Evolutionary conservation across 2,113 vertebrate species (phyloP).

Genomic region (Protomyctophum bolini): DNA sequence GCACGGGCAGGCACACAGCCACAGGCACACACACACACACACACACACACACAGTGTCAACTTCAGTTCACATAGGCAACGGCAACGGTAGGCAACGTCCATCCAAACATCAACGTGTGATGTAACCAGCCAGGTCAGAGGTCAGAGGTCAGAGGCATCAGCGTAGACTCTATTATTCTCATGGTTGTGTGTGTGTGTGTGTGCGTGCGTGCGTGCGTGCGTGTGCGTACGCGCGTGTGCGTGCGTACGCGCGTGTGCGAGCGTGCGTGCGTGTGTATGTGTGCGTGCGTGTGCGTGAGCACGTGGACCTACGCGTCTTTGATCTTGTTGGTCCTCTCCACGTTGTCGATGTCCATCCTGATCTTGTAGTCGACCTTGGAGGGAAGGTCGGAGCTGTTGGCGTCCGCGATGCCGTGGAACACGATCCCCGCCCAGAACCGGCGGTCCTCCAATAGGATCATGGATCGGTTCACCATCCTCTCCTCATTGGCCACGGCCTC

Average conservation of each 20-base stretch:
- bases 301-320: slow-evolving; percentile 87
- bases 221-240: background rate
- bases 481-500: slow-evolving; percentile 89
- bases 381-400: slow-evolving; percentile 83
- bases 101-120: too few species aligned
- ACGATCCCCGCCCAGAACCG: slow-evolving; percentile 97
- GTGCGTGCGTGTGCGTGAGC: background rate
- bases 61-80: too few species aligned
- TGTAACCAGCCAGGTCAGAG: too few species aligned
- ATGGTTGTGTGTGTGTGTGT: slow-evolving; percentile 12
- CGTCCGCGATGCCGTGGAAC: slow-evolving; percentile 80
- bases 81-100: too few species aligned
- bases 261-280: background rate
- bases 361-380: slow-evolving; percentile 93
- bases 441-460: slow-evolving; percentile 89
- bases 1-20: too few species aligned
- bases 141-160: too few species aligned
- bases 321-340: slow-evolving; percentile 98
- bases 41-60: too few species aligned
- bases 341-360: slow-evolving; percentile 98
- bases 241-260: background rate
- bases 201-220: background rate
- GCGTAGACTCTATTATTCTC: too few species aligned
- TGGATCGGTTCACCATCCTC: slow-evolving; percentile 86
- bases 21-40: too few species aligned